Conservation (phyloP, 2,113 vertebrate genomes). For the Melanostigma gelatinosum region DNA sequence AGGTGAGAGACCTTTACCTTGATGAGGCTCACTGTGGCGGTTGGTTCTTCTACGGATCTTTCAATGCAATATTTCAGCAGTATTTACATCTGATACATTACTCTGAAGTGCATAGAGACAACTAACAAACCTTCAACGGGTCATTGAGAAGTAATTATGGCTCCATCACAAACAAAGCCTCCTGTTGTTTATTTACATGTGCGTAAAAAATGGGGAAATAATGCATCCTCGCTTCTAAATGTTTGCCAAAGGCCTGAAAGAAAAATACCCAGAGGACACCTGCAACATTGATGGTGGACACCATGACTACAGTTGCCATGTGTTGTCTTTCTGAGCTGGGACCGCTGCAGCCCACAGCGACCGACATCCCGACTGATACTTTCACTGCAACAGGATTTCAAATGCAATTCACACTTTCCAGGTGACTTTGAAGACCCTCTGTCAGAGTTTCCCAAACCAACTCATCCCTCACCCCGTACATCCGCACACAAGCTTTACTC, state of each 20-base stretch:
- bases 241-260: not conserved
- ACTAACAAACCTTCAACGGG: not conserved
- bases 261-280: not conserved
- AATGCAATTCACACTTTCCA: not conserved
- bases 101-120: not conserved
- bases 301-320: not conserved
- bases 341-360: not conserved
- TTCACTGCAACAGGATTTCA: not conserved
- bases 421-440: slow-evolving; percentile 16
- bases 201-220: not conserved
- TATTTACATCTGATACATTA: not conserved
- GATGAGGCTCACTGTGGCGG: no score
- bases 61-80: not conserved
- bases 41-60: not conserved
- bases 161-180: not conserved
- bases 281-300: slow-evolving; percentile 2
- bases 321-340: not conserved
- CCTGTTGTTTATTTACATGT: not conserved
- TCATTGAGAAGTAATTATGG: not conserved
- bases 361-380: not conserved
- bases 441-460: not conserved
- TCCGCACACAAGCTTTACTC: not conserved
- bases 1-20: not conserved
- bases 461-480: not conserved
- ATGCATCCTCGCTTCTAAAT: not conserved